Evolutionary conservation across 2,113 vertebrate genomes (phyloP).

Genomic region (Isichthys henryi): DNA sequence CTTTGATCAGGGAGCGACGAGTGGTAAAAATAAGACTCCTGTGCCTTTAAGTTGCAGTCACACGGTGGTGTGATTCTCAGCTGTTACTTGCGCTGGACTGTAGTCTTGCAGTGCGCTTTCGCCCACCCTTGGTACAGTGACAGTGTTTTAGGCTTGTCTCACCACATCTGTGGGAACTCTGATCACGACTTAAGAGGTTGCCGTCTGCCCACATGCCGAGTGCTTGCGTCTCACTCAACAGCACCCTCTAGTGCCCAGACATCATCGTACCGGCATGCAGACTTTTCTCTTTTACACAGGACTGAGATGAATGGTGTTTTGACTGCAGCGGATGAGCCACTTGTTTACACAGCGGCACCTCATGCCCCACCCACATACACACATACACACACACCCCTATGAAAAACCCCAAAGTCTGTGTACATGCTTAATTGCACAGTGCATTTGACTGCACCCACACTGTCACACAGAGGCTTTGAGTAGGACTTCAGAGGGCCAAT

Average conservation of each 20-base stretch:
- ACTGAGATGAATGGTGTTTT: slow-evolving; percentile 5
- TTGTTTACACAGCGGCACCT: slow-evolving; percentile 3
- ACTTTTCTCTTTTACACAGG: background rate
- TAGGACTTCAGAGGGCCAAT: background rate
- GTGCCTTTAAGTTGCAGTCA: background rate
- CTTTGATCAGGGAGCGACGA: background rate
- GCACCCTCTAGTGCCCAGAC: background rate
- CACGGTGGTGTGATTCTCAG: background rate
- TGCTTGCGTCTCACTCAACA: background rate
- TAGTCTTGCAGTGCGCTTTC: background rate
- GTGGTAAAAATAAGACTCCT: background rate
- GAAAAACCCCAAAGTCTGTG: background rate
- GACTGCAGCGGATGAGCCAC: background rate
- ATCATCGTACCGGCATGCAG: background rate
- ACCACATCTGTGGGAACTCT: background rate
- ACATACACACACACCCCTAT: background rate
- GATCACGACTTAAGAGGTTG: background rate
- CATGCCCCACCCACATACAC: background rate
- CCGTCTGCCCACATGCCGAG: background rate
- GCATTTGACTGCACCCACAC: background rate
- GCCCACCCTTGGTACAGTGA: background rate
- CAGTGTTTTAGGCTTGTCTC: background rate
- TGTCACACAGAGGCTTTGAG: background rate
- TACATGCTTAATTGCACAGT: background rate
- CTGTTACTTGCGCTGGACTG: background rate